Conservation (phyloP, 2,888 invertebrate species). For the Drosophila picticornis region DNA sequence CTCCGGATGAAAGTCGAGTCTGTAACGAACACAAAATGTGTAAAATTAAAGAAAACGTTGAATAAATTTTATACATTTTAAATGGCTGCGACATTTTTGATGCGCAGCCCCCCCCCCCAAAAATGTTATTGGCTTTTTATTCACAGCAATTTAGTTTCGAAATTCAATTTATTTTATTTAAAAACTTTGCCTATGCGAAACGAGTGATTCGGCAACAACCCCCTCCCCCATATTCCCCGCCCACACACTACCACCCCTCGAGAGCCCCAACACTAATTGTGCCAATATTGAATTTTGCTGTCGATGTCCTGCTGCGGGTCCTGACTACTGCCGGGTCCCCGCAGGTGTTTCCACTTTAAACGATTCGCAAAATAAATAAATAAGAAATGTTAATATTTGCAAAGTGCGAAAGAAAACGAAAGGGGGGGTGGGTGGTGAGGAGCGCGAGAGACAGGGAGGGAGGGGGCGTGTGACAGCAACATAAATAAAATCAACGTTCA, state of each 20-base stretch:
- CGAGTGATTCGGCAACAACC: not conserved
- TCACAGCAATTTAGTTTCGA: constrained; percentile 31
- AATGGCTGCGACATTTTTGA: not conserved
- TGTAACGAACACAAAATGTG: constrained; percentile 83
- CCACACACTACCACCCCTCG: not conserved
- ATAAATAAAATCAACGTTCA: constrained; percentile 80
- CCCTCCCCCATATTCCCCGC: not conserved
- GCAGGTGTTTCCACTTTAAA: constrained; percentile 79
- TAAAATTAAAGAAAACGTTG: not conserved
- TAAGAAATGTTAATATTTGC: constrained; percentile 74
- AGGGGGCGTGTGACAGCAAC: constrained; percentile 47
- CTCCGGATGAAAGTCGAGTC: constrained; percentile 91
- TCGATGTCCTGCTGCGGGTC: constrained; percentile 36
- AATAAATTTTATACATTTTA: not conserved
- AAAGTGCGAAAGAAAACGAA: constrained; percentile 2
- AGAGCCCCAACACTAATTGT: constrained; percentile 65
- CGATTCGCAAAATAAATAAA: constrained; percentile 75
- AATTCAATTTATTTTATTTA: constrained; percentile 66
- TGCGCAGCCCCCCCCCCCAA: not conserved
- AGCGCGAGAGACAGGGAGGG: not conserved
- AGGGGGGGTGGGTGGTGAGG: not conserved
- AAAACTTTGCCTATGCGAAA: constrained; percentile 31
- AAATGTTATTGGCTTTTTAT: not conserved
- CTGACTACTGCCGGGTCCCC: constrained; percentile 33
- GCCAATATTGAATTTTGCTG: constrained; percentile 72